Base-by-base conservation (phyloP, 2,113 vertebrate species). In the Acinonyx jubatus region DNA sequence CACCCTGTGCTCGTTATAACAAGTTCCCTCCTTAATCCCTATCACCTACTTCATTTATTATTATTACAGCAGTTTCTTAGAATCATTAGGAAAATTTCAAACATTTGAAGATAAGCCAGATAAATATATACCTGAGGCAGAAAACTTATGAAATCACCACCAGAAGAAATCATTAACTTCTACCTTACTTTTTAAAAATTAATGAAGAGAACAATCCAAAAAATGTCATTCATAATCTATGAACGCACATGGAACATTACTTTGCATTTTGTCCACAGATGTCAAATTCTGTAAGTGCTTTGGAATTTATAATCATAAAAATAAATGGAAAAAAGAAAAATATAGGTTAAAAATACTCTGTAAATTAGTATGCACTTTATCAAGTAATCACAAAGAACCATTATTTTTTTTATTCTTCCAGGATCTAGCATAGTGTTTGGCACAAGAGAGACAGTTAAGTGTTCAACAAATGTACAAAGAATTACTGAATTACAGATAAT, bases 271-370 rank as follows among this genome's bases (percentile, higher is more conserved):
- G 18, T 81, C 29, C 57, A 85, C 4, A 57, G 48, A 82, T 71
- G 21, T 82, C 9, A 85, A 57, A 79, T 55, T 90, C 38, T 82
- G 78, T 68, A 80, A 97, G 69, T 78, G 55, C n/a, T 66, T 97
- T 76, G 89, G 21, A 93, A 88, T 57, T 95, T 93, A 89, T 63
- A 65, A 89, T 50, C 36, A 74, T 94, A 68, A 93, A 95, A 95
- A 73, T 73, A 91, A 91, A 57, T 94, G 80, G 19, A 38, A 96
- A 95, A 63, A 78, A 89, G 25, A 15, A 91, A 95, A 96, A 74
- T 45, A 69, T 1, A 89, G 29, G 88, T 87, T 81, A 74, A 87
- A 97, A 94, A 86, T 80, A 83, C 12, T 68, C 27, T 84, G 6
- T 93, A 16, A 8, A 3, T 76, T 92, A 93, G 9, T 50, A 90